Conservation (phyloP, 1,140 invertebrate species). For the Sinonovacula constricta region DNA sequence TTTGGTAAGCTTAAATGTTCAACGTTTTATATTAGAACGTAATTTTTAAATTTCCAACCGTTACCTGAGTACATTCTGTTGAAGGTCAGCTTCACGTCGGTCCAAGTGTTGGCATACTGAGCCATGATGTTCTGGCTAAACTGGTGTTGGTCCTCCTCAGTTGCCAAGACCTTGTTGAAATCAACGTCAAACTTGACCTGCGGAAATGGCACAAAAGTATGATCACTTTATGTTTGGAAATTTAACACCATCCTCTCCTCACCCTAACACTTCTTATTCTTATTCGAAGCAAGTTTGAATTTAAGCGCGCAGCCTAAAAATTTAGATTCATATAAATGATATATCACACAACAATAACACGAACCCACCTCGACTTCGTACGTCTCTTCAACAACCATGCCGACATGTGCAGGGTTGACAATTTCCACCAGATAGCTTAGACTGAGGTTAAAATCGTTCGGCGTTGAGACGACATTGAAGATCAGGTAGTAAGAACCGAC, state of each 20-base stretch:
- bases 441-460: slow-evolving; percentile 9
- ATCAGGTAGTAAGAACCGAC: slow-evolving; percentile 66
- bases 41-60: too few species aligned
- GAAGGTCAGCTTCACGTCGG: neutral
- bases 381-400: slow-evolving; percentile 61
- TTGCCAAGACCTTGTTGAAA: slow-evolving; percentile 5
- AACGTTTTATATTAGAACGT: too few species aligned
- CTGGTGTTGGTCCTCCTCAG: slow-evolving; percentile 1
- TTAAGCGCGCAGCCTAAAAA: too few species aligned
- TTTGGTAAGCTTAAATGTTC: too few species aligned
- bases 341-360: neutral
- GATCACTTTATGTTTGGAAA: too few species aligned
- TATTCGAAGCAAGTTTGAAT: too few species aligned
- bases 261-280: too few species aligned
- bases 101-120: slow-evolving; percentile 26
- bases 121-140: slow-evolving; percentile 1
- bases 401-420: slow-evolving; percentile 61
- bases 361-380: slow-evolving; percentile 30
- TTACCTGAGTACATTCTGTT: neutral
- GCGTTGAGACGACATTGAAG: slow-evolving; percentile 27
- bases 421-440: slow-evolving; percentile 52
- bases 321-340: too few species aligned
- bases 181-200: slow-evolving; percentile 23
- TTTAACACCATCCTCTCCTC: too few species aligned
- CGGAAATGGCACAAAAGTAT: too few species aligned